Conservation (phyloP, 2,797 vertebrate species). For the Manis javanica region DNA sequence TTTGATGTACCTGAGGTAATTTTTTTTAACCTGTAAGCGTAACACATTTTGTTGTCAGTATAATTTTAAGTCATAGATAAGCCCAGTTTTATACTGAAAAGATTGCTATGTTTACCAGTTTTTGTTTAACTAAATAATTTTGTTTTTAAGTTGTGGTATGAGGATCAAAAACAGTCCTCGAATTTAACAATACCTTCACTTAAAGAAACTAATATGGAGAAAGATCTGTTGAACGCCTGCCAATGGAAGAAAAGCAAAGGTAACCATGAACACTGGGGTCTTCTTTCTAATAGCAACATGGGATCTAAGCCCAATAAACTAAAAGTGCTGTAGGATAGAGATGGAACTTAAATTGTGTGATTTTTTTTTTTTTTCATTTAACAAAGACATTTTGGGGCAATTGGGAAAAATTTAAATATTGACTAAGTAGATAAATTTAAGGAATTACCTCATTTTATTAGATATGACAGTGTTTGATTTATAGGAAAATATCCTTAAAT, state of each 20-base stretch:
- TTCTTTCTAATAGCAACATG: not conserved
- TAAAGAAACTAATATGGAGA: conserved; percentile 39
- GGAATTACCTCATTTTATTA: not conserved
- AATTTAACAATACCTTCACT: not conserved
- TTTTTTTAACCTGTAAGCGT: conserved; percentile 17
- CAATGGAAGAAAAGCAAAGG: conserved; percentile 86
- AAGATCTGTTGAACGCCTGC: conserved; percentile 86
- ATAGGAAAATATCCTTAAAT: not conserved
- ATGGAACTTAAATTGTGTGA: not conserved
- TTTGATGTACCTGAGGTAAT: conserved; percentile 94
- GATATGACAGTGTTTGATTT: not conserved
- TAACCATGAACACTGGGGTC: conserved; percentile 68
- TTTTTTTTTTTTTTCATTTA: not conserved
- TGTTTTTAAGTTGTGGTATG: conserved; percentile 88
- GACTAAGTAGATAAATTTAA: not conserved
- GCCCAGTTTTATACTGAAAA: not conserved
- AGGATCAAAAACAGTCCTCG: conserved; percentile 63
- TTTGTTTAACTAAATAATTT: conserved; percentile 60
- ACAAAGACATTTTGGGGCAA: not conserved
- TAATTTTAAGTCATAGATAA: not conserved
- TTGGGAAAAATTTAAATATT: not conserved
- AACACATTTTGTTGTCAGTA: not conserved
- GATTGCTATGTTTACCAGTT: not conserved
- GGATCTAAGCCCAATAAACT: not conserved
- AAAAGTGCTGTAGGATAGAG: not conserved